Conservation (phyloP, 2,888 invertebrate species). For the Leucophora obtusa region DNA sequence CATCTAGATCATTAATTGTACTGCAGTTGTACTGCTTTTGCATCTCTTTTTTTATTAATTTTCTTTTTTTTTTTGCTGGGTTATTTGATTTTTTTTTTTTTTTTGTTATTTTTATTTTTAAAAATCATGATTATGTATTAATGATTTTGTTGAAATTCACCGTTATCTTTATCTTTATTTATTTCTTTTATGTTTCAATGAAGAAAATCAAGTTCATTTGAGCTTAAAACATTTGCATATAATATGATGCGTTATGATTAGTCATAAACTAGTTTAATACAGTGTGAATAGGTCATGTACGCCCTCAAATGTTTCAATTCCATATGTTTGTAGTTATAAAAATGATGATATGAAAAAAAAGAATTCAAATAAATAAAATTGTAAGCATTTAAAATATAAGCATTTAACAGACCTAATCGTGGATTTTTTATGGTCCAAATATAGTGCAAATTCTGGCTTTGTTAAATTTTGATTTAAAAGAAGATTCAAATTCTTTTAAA, state of each 20-base stretch:
- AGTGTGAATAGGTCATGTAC: neutral
- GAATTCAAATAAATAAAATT: too few species aligned
- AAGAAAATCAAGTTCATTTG: slow-evolving; percentile 31
- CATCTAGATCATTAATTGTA: too few species aligned
- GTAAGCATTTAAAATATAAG: too few species aligned
- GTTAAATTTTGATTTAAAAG: too few species aligned
- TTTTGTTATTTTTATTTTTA: slow-evolving; percentile 11
- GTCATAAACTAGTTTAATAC: neutral
- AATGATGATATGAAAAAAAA: neutral
- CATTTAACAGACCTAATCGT: too few species aligned
- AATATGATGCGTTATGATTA: neutral
- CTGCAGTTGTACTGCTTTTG: too few species aligned
- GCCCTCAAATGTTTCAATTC: neutral
- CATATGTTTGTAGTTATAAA: neutral
- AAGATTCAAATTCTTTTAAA: too few species aligned
- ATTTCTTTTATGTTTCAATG: slow-evolving; percentile 15
- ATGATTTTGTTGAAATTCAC: slow-evolving; percentile 40
- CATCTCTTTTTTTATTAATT: too few species aligned
- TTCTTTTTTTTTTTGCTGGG: slow-evolving; percentile 32
- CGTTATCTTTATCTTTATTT: slow-evolving; percentile 29
- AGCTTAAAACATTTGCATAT: slow-evolving; percentile 7
- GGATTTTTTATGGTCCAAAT: too few species aligned
- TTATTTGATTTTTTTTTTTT: slow-evolving; percentile 22
- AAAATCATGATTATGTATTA: slow-evolving; percentile 39
- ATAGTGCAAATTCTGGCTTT: too few species aligned